phyloP scores from a whole-genome alignment of 2,797 vertebrate species.

The Schizothorax lantsangensis region DNA sequence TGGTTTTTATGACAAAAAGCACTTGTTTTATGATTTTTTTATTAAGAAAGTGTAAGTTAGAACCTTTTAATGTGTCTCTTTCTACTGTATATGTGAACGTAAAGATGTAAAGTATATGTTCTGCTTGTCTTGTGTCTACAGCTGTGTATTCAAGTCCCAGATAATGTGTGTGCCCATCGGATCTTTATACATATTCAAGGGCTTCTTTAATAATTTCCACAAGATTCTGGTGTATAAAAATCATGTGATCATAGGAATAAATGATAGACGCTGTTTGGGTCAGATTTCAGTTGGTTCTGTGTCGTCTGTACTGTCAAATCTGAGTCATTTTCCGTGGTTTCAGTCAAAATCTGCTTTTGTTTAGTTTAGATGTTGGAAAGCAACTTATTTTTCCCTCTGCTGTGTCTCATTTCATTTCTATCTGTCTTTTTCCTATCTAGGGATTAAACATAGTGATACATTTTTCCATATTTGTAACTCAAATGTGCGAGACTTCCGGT shows the following conservation, averaged over 20 bases:
- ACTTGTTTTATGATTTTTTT: slow-evolving; percentile 52
- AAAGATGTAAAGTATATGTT: slow-evolving; percentile 33
- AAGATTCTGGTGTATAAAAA: slow-evolving; percentile 54
- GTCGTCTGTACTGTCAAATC: background rate
- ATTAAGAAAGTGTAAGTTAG: background rate
- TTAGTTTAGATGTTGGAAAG: background rate
- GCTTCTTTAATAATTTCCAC: slow-evolving; percentile 44
- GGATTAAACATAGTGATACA: background rate
- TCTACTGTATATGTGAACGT: slow-evolving; percentile 61
- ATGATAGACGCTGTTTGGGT: slow-evolving; percentile 47
- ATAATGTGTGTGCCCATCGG: slow-evolving; percentile 49
- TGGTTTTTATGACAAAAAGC: slow-evolving; percentile 51
- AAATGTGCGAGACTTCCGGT: background rate
- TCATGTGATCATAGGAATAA: slow-evolving; percentile 62
- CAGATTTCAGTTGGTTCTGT: background rate
- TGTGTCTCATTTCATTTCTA: background rate
- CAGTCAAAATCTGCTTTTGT: background rate
- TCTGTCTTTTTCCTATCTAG: background rate
- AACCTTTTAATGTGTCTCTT: slow-evolving; percentile 38
- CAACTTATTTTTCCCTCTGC: too few species aligned
- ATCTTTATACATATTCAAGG: slow-evolving; percentile 50
- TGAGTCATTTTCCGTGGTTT: background rate
- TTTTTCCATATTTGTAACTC: background rate
- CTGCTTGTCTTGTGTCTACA: slow-evolving; percentile 30
- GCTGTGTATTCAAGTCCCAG: slow-evolving; percentile 34